Conservation (phyloP, 2,888 invertebrate species). For the Tortricodes alternella region DNA sequence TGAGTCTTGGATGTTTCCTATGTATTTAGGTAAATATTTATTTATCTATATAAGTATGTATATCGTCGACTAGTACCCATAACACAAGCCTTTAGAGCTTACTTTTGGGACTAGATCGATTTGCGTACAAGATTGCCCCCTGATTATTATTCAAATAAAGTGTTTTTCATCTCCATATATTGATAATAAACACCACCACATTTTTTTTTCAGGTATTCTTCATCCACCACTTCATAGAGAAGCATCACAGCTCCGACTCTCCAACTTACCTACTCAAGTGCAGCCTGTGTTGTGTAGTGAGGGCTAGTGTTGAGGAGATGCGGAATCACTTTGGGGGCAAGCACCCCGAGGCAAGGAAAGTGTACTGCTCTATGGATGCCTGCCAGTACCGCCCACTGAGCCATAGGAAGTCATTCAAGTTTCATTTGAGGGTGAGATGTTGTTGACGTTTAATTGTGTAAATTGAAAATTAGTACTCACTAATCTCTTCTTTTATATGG, state of each 20-base stretch:
- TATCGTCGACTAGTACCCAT: no score
- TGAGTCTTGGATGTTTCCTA: no score
- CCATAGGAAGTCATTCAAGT: constrained; percentile 67
- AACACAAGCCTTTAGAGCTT: no score
- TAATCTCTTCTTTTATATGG: no score
- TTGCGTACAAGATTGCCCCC: no score
- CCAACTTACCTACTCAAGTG: constrained; percentile 65
- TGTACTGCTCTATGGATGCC: constrained; percentile 65
- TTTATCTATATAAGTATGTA: no score
- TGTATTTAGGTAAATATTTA: no score
- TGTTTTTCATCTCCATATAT: no score
- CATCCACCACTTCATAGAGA: constrained; percentile 61
- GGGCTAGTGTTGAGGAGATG: constrained; percentile 58
- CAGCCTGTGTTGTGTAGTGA: constrained; percentile 60
- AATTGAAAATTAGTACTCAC: no score
- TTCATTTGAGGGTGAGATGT: constrained; percentile 70
- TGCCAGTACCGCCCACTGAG: constrained; percentile 71
- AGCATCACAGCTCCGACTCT: constrained; percentile 46
- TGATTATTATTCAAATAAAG: no score
- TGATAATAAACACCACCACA: not conserved
- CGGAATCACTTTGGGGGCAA: constrained; percentile 59
- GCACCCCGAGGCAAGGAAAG: constrained; percentile 66
- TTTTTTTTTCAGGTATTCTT: constrained; percentile 62
- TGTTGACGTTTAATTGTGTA: no score
- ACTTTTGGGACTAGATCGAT: no score